Conservation (phyloP, 1,140 invertebrate species). For the Aporrectodea caliginosa region DNA sequence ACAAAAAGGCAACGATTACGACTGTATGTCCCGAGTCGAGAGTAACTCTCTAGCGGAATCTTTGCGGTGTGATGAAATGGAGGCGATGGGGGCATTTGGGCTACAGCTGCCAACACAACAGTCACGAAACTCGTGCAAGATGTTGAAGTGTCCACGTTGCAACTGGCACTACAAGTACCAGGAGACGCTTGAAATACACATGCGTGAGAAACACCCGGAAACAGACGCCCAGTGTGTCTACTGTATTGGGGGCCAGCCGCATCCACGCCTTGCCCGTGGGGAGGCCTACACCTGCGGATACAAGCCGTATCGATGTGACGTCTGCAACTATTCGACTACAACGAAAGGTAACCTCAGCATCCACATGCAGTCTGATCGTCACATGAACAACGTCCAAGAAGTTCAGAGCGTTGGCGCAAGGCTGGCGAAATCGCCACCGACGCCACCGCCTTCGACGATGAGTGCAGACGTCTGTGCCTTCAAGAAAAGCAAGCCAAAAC, state of each 20-base stretch:
- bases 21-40: too few species aligned
- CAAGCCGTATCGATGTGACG: constrained; percentile 65
- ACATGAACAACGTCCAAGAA: constrained; percentile 98
- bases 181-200: constrained; percentile 98
- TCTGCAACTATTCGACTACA: constrained; percentile 99
- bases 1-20: too few species aligned
- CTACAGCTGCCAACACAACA: not conserved
- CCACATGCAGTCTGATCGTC: constrained; percentile 99
- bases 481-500: constrained; percentile 78
- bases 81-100: not conserved
- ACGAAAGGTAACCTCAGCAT: constrained; percentile 99
- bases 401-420: constrained; percentile 57
- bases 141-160: constrained; percentile 98
- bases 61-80: not conserved
- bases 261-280: constrained; percentile 91
- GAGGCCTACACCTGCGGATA: constrained; percentile 99
- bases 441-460: constrained; percentile 9
- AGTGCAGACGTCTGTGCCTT: not conserved
- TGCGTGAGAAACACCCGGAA: constrained; percentile 99
- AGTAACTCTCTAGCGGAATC: too few species aligned
- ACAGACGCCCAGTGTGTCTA: constrained; percentile 89
- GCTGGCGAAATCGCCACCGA: not conserved
- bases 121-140: constrained; percentile 94
- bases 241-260: constrained; percentile 93
- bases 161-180: constrained; percentile 99